Percentiles rank a stretch among this genome's conserved stretches.
Conservation (phyloP, 2,888 invertebrate species). For the Temnothorax rugatulus region DNA sequence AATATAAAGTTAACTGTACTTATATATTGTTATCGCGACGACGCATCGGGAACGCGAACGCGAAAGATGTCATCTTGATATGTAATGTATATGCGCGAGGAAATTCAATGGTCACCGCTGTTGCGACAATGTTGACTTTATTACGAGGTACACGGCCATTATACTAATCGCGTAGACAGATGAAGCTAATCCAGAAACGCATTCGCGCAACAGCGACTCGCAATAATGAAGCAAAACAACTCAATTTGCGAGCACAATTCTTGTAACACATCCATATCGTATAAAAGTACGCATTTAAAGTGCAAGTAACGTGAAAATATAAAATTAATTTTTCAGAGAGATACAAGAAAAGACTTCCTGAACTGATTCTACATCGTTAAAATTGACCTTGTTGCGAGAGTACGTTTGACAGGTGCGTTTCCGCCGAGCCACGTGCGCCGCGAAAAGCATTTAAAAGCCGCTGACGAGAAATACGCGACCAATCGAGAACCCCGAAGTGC, state of each 20-base stretch:
- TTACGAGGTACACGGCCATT: conserved; percentile 11
- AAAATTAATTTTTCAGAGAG: not conserved
- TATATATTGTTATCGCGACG: conserved; percentile 23
- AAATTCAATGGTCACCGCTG: conserved; percentile 13
- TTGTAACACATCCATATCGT: not conserved
- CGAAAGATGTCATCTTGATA: conserved; percentile 26
- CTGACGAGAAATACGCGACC: conserved; percentile 25
- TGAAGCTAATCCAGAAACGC: not conserved
- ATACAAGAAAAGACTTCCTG: too few relatives aligned
- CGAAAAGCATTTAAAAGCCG: conserved; percentile 27
- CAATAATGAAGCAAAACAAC: not conserved
- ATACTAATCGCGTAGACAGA: not conserved
- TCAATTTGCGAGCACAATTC: conserved; percentile 5
- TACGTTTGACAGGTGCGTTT: conserved; percentile 19
- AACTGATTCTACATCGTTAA: not conserved
- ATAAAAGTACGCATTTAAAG: too few relatives aligned
- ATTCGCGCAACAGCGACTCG: not conserved
- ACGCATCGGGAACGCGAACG: not conserved
- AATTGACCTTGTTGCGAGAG: not conserved
- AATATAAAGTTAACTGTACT: conserved; percentile 34
- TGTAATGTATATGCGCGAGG: not conserved
- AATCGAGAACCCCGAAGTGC: conserved; percentile 10
- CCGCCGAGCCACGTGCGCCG: conserved; percentile 27
- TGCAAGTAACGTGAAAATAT: not conserved
- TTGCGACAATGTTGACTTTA: conserved; percentile 36